Conservation (phyloP, 1,140 invertebrate genomes). For the Oscheius sp. region DNA sequence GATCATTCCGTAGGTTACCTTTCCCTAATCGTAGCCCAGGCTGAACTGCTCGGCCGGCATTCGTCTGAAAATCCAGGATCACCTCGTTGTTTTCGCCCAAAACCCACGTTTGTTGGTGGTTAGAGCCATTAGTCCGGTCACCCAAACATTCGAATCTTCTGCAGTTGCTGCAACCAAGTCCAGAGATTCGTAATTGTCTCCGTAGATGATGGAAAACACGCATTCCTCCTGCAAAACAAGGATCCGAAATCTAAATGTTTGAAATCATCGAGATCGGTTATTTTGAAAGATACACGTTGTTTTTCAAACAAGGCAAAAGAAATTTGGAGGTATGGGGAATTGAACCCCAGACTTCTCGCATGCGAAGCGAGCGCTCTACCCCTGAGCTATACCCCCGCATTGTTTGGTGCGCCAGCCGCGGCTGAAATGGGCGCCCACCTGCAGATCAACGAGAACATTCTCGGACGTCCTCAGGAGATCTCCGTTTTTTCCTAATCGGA, state of each 20-base stretch:
- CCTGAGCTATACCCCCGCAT: neutral
- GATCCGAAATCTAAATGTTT: too few relatives aligned
- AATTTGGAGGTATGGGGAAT: neutral
- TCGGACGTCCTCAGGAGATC: conserved; percentile 67
- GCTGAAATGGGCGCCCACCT: conserved; percentile 39
- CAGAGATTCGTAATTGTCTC: conserved; percentile 68
- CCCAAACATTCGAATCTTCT: conserved; percentile 71
- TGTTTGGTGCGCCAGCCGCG: too few relatives aligned
- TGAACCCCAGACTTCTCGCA: neutral
- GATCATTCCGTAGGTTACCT: too few relatives aligned
- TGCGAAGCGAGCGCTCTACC: neutral
- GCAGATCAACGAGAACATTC: conserved; percentile 63
- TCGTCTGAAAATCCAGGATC: conserved; percentile 11
- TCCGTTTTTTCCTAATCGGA: conserved; percentile 68
- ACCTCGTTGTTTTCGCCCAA: neutral
- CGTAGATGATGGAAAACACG: conserved; percentile 70
- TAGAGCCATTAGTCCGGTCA: conserved; percentile 61
- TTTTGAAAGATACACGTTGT: neutral
- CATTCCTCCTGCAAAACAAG: conserved; percentile 69
- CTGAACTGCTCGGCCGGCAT: conserved; percentile 22
- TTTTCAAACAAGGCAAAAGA: neutral
- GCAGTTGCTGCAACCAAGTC: conserved; percentile 69
- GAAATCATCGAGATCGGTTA: neutral
- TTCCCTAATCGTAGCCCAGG: conserved; percentile 40
- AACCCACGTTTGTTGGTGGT: conserved; percentile 48